A percentile compares a stretch with the other conserved stretches of the same genome.
Conservation (phyloP, 1,140 invertebrate species). For the Hormaphis cornu region DNA sequence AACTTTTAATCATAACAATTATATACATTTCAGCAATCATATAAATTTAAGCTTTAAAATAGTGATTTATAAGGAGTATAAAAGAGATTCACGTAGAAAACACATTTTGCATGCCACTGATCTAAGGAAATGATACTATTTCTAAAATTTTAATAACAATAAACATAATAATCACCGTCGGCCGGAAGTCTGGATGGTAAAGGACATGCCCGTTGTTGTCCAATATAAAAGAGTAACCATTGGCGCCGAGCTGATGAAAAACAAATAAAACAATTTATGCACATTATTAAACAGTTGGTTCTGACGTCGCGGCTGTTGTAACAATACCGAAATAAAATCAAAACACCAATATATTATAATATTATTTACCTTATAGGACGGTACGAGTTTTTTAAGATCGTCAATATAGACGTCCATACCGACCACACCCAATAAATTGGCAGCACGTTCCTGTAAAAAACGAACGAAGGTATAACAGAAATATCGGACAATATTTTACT, state of each 20-base stretch:
- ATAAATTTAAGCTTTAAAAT: too few species aligned
- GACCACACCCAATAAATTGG: slow-evolving; percentile 84
- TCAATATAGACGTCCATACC: slow-evolving; percentile 88
- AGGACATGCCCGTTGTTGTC: slow-evolving; percentile 95
- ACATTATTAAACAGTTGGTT: background rate
- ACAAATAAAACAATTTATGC: background rate
- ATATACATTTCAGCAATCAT: too few species aligned
- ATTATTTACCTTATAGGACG: slow-evolving; percentile 71
- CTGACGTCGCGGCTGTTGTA: background rate
- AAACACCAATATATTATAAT: too few species aligned
- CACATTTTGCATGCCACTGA: too few species aligned
- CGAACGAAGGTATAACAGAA: background rate
- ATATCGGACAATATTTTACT: background rate
- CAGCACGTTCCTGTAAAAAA: slow-evolving; percentile 58
- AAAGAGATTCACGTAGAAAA: too few species aligned
- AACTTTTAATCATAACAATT: too few species aligned
- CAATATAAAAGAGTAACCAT: slow-evolving; percentile 92
- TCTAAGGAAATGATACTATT: too few species aligned
- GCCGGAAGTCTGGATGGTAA: slow-evolving; percentile 93
- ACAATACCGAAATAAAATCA: background rate
- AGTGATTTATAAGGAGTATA: too few species aligned
- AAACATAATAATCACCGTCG: slow-evolving; percentile 55
- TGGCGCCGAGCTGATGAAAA: slow-evolving; percentile 71
- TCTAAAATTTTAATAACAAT: too few species aligned
- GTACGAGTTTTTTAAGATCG: slow-evolving; percentile 83